Evolutionary conservation across 2,888 invertebrate species (phyloP), one percentile per base, ranked within the genome.

Genomic region (Acanthacorydalis orientalis): DNA sequence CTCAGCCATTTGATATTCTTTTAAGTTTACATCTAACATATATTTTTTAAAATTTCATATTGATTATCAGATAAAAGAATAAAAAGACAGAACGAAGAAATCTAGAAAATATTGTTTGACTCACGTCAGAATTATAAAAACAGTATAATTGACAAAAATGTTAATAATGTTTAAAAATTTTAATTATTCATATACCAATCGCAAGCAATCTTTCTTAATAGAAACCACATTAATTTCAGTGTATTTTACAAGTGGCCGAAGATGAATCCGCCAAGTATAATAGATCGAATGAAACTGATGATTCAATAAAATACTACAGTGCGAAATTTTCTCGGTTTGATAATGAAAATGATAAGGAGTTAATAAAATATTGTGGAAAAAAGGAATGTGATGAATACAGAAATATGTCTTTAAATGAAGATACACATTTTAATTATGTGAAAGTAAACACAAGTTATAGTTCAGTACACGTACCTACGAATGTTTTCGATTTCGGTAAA

Each of bases 391-490:
- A 66, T 44, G 68, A 67, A 64, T 83, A 77, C 58, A 67, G 70
- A 55, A 62, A 67, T 15, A 72, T 84, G 59, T 57, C 68, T 8
- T 61, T 88, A 16, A 78, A 78, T 57, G 72, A 73, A 48, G 83
- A 87, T 60, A 79, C 83, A 0, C 87, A 89, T 63, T 92, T 92
- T 65, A 86, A 87, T 63, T 80, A 87, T 60, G 79, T 88, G 51
- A 76, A 78, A 35, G 83, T 89, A 11, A 87, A 87, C 62, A 83
- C 83, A 10, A 76, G 71, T 48, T 74, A 77, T 56, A 90, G 90
- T 60, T 83, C 92, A 51, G 86, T 95, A 44, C 95, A 96, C 64
- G 85, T 95, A 31, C 95, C 96, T 4, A 89, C 91, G 32, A 93
- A 93, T 69, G 84, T 96, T 49, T 93, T 78, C 68, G 91, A 90